A percentile compares a stretch with the other conserved stretches of the same genome.
phyloP scores from a whole-genome alignment of 2,888 invertebrate species.

The Drosophila paranaensis region DNA sequence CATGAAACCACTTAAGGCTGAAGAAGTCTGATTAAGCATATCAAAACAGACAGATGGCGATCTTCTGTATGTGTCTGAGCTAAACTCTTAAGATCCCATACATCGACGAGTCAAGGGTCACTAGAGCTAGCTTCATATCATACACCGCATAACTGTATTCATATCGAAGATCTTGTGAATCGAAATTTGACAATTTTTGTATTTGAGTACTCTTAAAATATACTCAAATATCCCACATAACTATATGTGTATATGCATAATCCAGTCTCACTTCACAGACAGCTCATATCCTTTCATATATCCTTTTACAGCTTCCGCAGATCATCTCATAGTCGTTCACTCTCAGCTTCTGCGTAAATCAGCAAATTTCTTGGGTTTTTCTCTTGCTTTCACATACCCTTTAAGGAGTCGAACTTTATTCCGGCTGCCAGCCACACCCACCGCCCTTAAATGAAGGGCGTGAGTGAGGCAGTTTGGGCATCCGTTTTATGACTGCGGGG shows the following conservation, averaged over 20 bases:
- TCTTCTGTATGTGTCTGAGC: too few relatives aligned
- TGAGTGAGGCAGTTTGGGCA: slow-evolving; percentile 8
- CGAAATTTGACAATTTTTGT: too few relatives aligned
- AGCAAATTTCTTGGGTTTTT: not conserved
- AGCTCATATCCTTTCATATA: not conserved
- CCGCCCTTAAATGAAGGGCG: not conserved
- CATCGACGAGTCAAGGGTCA: too few relatives aligned
- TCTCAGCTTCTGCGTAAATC: too few relatives aligned
- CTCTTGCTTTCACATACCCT: slow-evolving; percentile 6
- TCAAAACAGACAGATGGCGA: not conserved
- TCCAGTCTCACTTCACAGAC: not conserved
- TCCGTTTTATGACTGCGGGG: slow-evolving; percentile 66
- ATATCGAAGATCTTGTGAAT: too few relatives aligned
- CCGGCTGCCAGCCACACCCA: slow-evolving; percentile 2
- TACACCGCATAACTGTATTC: too few relatives aligned
- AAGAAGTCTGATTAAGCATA: not conserved
- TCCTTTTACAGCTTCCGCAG: not conserved
- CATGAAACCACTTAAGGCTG: not conserved
- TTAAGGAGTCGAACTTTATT: slow-evolving; percentile 29
- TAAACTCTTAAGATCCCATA: too few relatives aligned
- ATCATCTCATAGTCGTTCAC: not conserved
- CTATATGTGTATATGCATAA: too few relatives aligned
- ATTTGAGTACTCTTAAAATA: too few relatives aligned
- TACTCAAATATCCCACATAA: too few relatives aligned
- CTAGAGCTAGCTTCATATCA: too few relatives aligned